Percentiles rank a stretch among this genome's conserved stretches.
These are phyloP conservation scores for Gastracanthus pulcherrimus DNA, from an alignment of 2,888 invertebrate genomes.

Conservation along the genomic window DNA sequence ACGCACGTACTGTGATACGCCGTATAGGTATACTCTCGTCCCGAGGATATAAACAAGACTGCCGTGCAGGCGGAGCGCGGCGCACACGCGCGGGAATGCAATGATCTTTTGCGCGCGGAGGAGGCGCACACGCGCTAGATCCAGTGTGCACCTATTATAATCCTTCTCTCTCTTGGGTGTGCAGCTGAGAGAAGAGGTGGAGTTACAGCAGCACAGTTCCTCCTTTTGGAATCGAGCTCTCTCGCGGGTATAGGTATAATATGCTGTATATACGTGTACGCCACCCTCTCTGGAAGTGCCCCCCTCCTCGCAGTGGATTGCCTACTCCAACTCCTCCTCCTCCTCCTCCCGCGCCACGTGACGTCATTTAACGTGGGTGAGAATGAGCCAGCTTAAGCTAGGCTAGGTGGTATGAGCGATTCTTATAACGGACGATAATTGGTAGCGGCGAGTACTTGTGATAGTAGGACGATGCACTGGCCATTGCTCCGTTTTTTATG, in stretches of 20 bases:
- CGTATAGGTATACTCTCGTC: no score
- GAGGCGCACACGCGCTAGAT: background rate
- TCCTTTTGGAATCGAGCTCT: background rate
- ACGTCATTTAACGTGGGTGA: slow-evolving; percentile 12
- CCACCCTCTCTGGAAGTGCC: slow-evolving; percentile 8
- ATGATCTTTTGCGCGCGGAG: background rate
- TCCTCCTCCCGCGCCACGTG: background rate
- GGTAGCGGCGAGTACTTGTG: no score
- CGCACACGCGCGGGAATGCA: background rate
- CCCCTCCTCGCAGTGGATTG: background rate
- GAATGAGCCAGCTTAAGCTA: no score
- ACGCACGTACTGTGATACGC: background rate
- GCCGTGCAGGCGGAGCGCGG: background rate
- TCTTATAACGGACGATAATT: no score
- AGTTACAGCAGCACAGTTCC: no score
- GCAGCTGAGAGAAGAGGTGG: background rate
- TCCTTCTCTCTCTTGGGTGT: background rate
- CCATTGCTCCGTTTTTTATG: no score
- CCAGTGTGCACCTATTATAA: background rate
- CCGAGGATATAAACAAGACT: background rate
- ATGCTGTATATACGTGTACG: background rate
- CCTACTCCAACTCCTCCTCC: background rate
- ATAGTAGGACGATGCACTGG: no score
- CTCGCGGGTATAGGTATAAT: no score
- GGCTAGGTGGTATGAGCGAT: background rate